Evolutionary conservation across 1,140 invertebrate genomes (phyloP).

Genomic region (Lethocerus indicus): DNA sequence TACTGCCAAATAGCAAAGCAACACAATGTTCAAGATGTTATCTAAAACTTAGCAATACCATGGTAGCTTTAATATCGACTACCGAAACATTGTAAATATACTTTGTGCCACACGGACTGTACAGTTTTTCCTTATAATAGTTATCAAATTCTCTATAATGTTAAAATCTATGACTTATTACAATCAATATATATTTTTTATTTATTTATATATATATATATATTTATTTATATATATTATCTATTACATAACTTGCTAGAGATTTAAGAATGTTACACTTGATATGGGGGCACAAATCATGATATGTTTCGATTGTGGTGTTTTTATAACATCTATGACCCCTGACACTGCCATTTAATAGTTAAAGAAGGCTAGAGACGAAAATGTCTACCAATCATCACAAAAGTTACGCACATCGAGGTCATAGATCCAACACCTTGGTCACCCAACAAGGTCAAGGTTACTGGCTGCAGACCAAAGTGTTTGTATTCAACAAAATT

Average conservation of each 20-base stretch:
- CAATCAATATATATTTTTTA: constrained; percentile 15
- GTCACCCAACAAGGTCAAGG: constrained; percentile 13
- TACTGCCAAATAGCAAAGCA: constrained; percentile 14
- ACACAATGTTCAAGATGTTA: constrained; percentile 14
- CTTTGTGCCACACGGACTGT: constrained; percentile 15
- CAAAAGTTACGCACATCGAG: constrained; percentile 2
- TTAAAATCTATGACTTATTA: constrained; percentile 15
- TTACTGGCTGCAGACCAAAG: constrained; percentile 4
- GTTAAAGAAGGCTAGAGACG: constrained; percentile 21
- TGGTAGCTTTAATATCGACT: constrained; percentile 3
- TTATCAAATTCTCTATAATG: constrained; percentile 11
- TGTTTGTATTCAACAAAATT: no score
- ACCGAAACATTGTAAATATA: constrained; percentile 10
- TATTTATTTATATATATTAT: no score
- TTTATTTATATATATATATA: no score
- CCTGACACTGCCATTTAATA: constrained; percentile 4
- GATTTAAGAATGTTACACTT: constrained; percentile 20
- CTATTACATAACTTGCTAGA: constrained; percentile 17
- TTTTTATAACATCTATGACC: constrained; percentile 14
- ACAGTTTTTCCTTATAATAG: constrained; percentile 14
- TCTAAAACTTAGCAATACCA: constrained; percentile 9
- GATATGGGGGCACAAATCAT: constrained; percentile 18
- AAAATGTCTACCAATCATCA: constrained; percentile 20
- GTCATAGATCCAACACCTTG: constrained; percentile 10
- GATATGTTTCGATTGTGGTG: constrained; percentile 19